phyloP scores from a whole-genome alignment of 2,113 vertebrate species.

The Lampris incognitus region DNA sequence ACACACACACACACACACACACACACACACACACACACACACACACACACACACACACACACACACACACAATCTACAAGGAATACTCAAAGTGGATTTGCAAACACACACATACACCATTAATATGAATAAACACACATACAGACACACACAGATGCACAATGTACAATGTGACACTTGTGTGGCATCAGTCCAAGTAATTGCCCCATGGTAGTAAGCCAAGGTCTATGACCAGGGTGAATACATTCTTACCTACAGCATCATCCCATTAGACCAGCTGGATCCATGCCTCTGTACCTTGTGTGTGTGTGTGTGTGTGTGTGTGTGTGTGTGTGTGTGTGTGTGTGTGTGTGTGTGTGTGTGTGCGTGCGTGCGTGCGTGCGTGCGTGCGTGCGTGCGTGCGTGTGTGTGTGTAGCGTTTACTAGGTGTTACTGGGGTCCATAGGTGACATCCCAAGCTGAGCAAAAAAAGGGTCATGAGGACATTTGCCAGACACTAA shows the following conservation, averaged over 20 bases:
- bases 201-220: constrained; percentile 1
- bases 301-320: neutral
- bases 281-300: neutral
- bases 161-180: neutral
- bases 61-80: neutral
- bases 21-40: neutral
- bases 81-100: no score
- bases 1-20: neutral
- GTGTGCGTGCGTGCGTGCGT: no score
- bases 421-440: no score
- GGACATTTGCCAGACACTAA: no score
- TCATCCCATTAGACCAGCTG: no score
- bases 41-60: neutral
- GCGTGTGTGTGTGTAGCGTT: neutral
- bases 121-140: neutral
- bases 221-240: constrained; percentile 27
- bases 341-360: no score
- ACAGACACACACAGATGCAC: neutral
- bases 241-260: neutral
- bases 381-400: neutral
- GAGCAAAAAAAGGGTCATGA: no score
- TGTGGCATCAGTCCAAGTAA: constrained; percentile 1
- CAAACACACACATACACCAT: neutral
- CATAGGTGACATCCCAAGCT: no score
- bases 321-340: neutral